These are phyloP conservation scores for Pomatorhinus ruficollis DNA, from an alignment of 2,113 vertebrate genomes.

Conservation along the genomic window DNA sequence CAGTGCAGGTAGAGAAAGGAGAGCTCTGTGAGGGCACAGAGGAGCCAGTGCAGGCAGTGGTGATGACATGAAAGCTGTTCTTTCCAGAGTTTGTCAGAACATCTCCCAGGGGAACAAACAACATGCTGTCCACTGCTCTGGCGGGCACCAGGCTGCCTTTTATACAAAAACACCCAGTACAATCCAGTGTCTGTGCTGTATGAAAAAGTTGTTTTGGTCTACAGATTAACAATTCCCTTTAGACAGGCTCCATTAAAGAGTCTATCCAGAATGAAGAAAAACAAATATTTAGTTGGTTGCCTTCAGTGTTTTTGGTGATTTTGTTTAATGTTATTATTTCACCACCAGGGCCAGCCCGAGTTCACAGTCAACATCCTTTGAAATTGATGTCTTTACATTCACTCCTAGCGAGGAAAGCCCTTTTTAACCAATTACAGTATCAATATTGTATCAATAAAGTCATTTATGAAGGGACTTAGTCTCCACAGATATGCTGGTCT, in stretches of 20 bases:
- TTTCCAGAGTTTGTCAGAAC: conserved; percentile 56
- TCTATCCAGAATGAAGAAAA: conserved; percentile 50
- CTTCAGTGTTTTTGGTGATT: neutral
- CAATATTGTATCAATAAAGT: neutral
- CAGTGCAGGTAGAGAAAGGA: neutral
- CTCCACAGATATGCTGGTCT: neutral
- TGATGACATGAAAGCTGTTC: conserved; percentile 40
- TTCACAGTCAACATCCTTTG: neutral
- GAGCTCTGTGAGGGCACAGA: conserved; percentile 18
- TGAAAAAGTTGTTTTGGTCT: conserved; percentile 47
- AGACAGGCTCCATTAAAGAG: conserved; percentile 41
- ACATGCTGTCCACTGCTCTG: conserved; percentile 47
- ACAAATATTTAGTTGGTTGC: conserved; percentile 25
- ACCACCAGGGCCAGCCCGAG: conserved; percentile 6
- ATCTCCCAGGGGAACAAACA: conserved; percentile 58
- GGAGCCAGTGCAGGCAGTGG: neutral
- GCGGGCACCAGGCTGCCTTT: conserved; percentile 32
- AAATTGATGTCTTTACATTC: neutral
- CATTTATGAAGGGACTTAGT: neutral
- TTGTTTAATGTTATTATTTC: conserved; percentile 4
- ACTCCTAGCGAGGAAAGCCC: neutral
- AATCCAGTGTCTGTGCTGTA: conserved; percentile 64
- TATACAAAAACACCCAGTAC: conserved; percentile 58
- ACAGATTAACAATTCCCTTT: conserved; percentile 32
- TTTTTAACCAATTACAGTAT: neutral